These are phyloP conservation scores for Drosophila takahashii DNA, from an alignment of 1,140 invertebrate species.

Conservation along the genomic window DNA sequence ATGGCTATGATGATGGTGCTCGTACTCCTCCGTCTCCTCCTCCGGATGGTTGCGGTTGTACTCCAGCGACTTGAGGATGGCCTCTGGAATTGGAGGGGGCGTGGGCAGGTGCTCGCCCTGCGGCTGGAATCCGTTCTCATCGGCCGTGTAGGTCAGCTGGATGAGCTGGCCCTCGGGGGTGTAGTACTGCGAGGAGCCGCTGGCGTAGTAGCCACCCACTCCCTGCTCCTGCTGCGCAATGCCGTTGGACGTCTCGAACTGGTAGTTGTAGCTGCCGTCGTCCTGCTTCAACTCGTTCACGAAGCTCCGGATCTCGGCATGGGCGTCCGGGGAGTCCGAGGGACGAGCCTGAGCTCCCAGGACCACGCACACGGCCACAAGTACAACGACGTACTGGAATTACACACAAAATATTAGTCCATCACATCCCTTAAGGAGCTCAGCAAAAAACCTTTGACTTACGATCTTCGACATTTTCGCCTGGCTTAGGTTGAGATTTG, in stretches of 20 bases:
- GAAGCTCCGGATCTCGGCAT: constrained; percentile 73
- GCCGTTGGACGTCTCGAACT: constrained; percentile 87
- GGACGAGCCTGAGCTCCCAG: constrained; percentile 41
- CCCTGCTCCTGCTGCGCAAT: constrained; percentile 87
- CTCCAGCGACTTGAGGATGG: constrained; percentile 84
- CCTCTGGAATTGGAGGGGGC: constrained; percentile 84
- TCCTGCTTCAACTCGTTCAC: constrained; percentile 67
- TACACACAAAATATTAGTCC: constrained; percentile 3
- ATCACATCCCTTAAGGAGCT: neutral
- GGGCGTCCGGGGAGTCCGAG: constrained; percentile 65
- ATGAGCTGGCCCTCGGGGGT: constrained; percentile 85
- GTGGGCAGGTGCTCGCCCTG: constrained; percentile 86
- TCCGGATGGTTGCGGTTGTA: constrained; percentile 85
- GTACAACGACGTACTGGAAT: constrained; percentile 41
- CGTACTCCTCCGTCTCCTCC: constrained; percentile 60
- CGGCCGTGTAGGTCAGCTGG: constrained; percentile 86
- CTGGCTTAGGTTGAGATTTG: constrained; percentile 56
- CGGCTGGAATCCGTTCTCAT: constrained; percentile 87
- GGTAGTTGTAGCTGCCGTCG: constrained; percentile 86
- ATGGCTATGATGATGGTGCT: constrained; percentile 38
- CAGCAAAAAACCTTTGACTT: constrained; percentile 34
- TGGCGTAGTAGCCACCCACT: constrained; percentile 75
- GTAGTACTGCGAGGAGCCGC: constrained; percentile 71
- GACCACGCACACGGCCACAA: constrained; percentile 36
- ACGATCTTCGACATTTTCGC: constrained; percentile 74